These are phyloP conservation scores for Cricetomys ansorgei DNA, from an alignment of 2,113 vertebrate genomes.

Conservation along the genomic window DNA sequence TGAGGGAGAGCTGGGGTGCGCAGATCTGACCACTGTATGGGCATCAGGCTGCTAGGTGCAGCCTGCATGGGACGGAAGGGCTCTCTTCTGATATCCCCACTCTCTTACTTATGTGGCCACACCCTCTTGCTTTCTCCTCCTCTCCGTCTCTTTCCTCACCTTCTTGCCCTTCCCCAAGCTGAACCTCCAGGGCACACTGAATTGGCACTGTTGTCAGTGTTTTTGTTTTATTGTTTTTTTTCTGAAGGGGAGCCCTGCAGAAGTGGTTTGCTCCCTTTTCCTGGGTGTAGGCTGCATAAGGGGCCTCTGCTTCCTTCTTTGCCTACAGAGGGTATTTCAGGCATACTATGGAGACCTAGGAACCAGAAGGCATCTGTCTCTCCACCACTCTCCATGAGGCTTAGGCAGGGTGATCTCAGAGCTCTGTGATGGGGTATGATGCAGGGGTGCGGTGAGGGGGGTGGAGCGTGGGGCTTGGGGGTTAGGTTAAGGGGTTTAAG, in stretches of 20 bases:
- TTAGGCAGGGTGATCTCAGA: background rate
- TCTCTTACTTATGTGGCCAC: background rate
- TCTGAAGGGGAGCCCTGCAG: background rate
- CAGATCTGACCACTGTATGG: background rate
- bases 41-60: background rate
- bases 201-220: too few species aligned
- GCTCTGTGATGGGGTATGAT: background rate
- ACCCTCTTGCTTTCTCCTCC: background rate
- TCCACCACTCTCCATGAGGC: background rate
- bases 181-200: background rate
- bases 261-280: background rate
- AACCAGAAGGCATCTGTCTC: background rate
- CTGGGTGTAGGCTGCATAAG: background rate
- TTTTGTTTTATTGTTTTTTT: too few species aligned
- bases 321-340: background rate
- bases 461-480: background rate
- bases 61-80: background rate
- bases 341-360: background rate
- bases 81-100: background rate
- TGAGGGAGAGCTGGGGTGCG: accelerated
- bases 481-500: background rate
- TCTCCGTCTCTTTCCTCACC: too few species aligned
- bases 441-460: background rate
- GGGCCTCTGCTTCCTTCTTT: background rate
- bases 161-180: background rate